Percentiles rank a stretch among this genome's conserved stretches.
Evolutionary conservation across 2,113 vertebrate genomes (phyloP).

Genomic region (Panthera leo): DNA sequence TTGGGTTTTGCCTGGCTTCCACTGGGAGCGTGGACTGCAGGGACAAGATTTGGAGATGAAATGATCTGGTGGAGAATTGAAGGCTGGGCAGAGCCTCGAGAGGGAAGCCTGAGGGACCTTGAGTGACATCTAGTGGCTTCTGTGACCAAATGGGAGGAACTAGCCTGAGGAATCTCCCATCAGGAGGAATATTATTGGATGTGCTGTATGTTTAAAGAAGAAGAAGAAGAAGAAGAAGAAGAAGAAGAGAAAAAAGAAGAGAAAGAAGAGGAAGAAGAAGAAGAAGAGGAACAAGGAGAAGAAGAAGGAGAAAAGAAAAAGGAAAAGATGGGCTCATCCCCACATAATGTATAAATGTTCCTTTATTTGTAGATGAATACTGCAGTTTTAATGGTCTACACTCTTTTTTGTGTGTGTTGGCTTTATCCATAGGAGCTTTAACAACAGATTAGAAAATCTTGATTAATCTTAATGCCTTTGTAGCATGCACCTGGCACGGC

Average conservation of each 20-base stretch:
- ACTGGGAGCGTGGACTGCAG: background rate
- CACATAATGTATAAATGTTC: background rate
- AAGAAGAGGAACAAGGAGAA: too few relatives aligned
- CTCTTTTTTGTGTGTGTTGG: background rate
- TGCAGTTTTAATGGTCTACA: background rate
- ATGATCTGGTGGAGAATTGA: background rate
- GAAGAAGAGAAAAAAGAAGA: too few relatives aligned
- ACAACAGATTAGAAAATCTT: slow-evolving; percentile 12
- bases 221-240: too few relatives aligned
- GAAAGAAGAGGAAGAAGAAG: too few relatives aligned
- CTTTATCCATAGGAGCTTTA: background rate
- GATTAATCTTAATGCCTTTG: background rate
- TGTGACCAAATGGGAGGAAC: slow-evolving; percentile 20
- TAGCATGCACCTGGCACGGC: background rate
- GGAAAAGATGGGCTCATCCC: background rate
- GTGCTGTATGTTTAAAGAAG: background rate
- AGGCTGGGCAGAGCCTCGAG: background rate
- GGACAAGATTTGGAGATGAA: background rate
- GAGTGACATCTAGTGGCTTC: slow-evolving; percentile 60
- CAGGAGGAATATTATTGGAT: background rate
- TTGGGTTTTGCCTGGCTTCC: background rate
- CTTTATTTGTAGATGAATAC: background rate
- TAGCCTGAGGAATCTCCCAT: background rate
- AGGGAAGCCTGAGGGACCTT: slow-evolving; percentile 23
- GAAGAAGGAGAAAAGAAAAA: background rate